These are phyloP conservation scores for Parnassius orleans DNA, from an alignment of 2,888 invertebrate species.

Conservation along the genomic window DNA sequence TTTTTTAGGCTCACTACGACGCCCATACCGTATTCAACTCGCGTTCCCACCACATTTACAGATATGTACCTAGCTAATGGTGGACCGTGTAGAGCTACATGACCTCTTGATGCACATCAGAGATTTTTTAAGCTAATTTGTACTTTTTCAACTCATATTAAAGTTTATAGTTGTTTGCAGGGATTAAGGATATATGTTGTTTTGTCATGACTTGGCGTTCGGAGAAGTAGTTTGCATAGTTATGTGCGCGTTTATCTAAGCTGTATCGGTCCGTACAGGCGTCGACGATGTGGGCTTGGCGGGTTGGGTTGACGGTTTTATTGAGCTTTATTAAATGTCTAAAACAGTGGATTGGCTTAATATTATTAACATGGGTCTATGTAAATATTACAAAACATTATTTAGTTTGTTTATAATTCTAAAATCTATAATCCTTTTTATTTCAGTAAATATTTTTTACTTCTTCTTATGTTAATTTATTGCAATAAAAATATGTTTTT, in stretches of 20 bases:
- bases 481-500: too few species aligned
- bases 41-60: constrained; percentile 69
- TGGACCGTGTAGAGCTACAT: constrained; percentile 41
- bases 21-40: constrained; percentile 68
- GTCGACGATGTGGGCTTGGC: constrained; percentile 48
- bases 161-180: constrained; percentile 46
- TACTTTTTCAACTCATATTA: constrained; percentile 39
- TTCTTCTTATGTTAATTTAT: too few species aligned
- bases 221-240: constrained; percentile 72
- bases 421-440: too few species aligned
- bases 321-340: constrained; percentile 50
- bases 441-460: too few species aligned
- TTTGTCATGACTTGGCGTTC: constrained; percentile 29
- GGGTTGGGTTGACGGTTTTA: constrained; percentile 47
- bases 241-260: constrained; percentile 74
- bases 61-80: constrained; percentile 71
- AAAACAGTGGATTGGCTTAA: constrained; percentile 40
- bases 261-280: constrained; percentile 61
- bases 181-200: constrained; percentile 40
- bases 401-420: not conserved
- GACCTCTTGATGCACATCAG: constrained; percentile 37
- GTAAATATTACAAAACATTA: constrained; percentile 18
- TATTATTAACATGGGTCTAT: constrained; percentile 10
- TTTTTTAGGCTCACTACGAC: constrained; percentile 70
- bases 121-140: constrained; percentile 34